Evolutionary conservation across 1,140 invertebrate genomes (phyloP), one percentile per base, ranked within the genome.

Genomic region (Papilio machaon): DNA sequence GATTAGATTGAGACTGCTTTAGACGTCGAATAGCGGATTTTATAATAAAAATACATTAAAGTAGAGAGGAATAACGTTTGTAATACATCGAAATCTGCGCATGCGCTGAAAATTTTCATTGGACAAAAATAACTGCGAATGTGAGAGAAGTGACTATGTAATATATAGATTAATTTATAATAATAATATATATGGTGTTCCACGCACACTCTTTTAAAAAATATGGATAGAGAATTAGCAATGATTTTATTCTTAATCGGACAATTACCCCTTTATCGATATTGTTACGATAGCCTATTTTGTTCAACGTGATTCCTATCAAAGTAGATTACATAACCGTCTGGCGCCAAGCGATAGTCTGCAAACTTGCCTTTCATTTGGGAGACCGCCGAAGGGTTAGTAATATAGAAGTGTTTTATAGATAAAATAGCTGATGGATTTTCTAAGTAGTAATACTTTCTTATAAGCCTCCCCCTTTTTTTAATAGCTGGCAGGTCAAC

Each of bases 291-390:
- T 70, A 70, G 11, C 30, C 10, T 70, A 70, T 70, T 70, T 70
- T 13, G 64, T 35, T 13, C 64, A 35, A 70, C 23, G 30, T 17
- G 64, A 70, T 70, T 35, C 11, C 11, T 70, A 70, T 70, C 60
- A 30, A 80, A 74, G 77, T 15, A 11, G 5, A 60, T 67, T 77
- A 35, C 67, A 46, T 73, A 78, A 38, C 46, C 23, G 64, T 78
- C 30, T 49, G 19, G 60, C 49, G 64, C 64, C 30, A 70, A 70
- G 11, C 30, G 23, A 35, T 70, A 70, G 30, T 35, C 60, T 11
- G 82, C 83, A 85, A 38, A 83, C 81, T 81, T 82, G 47, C 54
- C 47, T 58, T 58, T 58, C 54, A 58, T 8, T 58, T 17, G 17
- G 54, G n/a, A 58, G 7, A 9, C 54, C 54, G n/a, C 54, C 17